These are phyloP conservation scores for Hystrix brachyura DNA, from an alignment of 2,113 vertebrate genomes.

Conservation along the genomic window DNA sequence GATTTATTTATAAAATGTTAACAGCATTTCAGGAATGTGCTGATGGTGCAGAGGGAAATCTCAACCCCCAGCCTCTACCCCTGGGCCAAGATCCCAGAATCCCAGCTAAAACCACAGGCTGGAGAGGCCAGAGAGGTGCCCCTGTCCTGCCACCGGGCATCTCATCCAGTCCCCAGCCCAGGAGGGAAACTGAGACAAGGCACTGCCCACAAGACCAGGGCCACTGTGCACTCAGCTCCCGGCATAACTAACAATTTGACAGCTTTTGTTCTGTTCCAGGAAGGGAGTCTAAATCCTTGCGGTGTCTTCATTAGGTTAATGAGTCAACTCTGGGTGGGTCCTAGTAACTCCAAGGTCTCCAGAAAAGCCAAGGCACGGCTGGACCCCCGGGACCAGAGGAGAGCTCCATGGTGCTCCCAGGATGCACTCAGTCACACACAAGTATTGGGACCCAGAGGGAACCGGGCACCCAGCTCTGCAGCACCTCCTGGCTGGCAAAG, in stretches of 20 bases:
- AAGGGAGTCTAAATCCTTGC: too few species aligned
- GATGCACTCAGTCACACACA: accelerated
- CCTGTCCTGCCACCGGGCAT: neutral
- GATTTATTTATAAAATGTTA: neutral
- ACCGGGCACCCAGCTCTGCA: accelerated
- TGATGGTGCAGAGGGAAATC: neutral
- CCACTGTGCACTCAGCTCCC: accelerated
- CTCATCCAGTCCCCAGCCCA: neutral
- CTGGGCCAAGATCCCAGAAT: neutral
- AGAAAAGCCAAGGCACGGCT: neutral
- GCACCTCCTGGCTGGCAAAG: neutral
- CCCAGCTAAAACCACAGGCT: neutral
- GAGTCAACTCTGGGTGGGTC: neutral
- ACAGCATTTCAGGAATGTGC: constrained; percentile 27
- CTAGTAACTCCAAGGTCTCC: neutral
- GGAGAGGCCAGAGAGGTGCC: neutral
- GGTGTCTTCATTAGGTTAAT: neutral
- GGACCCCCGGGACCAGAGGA: neutral
- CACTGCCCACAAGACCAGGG: accelerated
- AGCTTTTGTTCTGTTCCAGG: neutral
- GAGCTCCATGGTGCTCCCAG: accelerated
- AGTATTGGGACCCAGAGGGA: accelerated
- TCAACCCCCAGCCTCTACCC: neutral
- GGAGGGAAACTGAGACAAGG: too few species aligned
- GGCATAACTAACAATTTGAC: accelerated